Percentiles rank a stretch among this genome's conserved stretches.
Evolutionary conservation across 2,797 vertebrate genomes (phyloP).

Genomic region (Artibeus jamaicensis): DNA sequence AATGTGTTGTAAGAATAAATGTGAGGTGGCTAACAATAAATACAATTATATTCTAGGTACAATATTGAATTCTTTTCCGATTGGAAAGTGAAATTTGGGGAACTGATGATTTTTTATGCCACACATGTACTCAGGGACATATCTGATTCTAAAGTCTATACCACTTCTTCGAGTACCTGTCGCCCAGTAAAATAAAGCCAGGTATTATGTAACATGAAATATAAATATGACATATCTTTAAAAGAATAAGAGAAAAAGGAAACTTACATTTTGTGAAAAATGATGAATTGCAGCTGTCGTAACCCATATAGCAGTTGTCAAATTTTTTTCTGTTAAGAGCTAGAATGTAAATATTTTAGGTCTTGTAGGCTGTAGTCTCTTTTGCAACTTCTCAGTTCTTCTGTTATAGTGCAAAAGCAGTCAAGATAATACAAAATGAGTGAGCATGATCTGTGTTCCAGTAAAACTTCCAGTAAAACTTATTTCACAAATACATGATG

Average conservation of each 20-base stretch:
- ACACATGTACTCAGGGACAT: not conserved
- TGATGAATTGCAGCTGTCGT: not conserved
- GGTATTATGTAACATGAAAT: not conserved
- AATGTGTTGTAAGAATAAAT: not conserved
- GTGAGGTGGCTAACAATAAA: not conserved
- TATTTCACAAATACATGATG: not conserved
- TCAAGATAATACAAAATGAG: not conserved
- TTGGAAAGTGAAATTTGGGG: not conserved
- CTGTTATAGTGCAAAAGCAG: not conserved
- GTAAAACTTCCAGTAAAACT: too few relatives aligned
- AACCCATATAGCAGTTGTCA: not conserved
- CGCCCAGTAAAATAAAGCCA: not conserved
- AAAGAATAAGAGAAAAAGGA: not conserved
- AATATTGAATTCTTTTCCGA: not conserved
- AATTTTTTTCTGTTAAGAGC: not conserved
- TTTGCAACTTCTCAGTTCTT: not conserved
- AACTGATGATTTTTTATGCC: not conserved
- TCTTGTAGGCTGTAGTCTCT: not conserved
- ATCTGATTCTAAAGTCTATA: not conserved
- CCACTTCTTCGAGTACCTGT: not conserved
- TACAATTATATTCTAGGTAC: fast-evolving
- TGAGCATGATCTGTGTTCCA: not conserved
- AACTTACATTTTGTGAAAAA: not conserved
- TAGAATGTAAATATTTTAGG: not conserved
- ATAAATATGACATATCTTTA: not conserved